Evolutionary conservation across 2,888 invertebrate species (phyloP), one percentile per base, ranked within the genome.

Genomic region (Crocallis elinguaria): DNA sequence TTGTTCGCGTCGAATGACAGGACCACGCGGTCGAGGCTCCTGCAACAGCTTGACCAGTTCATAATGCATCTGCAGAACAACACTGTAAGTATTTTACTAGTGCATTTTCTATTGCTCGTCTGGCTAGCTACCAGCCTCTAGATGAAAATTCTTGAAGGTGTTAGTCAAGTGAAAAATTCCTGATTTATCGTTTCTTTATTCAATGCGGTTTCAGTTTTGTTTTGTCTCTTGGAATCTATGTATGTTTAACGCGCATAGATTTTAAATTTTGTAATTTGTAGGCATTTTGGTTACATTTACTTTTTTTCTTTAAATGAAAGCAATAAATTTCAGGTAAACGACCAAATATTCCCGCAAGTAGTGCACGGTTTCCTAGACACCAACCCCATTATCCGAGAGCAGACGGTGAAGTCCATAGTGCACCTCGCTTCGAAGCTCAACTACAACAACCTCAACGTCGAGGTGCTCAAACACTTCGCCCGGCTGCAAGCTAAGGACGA

Each of bases 331-430:
- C 92, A 94, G 81, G 94, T 99, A 11, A 99, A 99, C 83, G 98
- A 99, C 76, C 97, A 98, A 84, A 97, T 98, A 77, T 98, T 98
- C 82, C 97, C 97, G 9, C 96, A 97, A 93, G 94, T 99, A 55
- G 95, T 96, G 46, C 96, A 98, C 75, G 99, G 99, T 2, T 99
- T 99, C 83, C 92, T 98, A 79, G 99, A 99, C 83, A 98, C 99
- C 0, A 99, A 99, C 89, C 96, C 98, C 1, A 96, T 98, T 1
- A 98, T 99, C 62, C 93, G 99, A 64, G 99, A 99, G 88, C 97
- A 98, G 85, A 99, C 99, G 0, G 98, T 99, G 48, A 99, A 99
- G 94, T 98, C 98, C 44, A 97, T 99, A 88, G 95, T 99, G 53
- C 96, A 97, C 78, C 92, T 99, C 75, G 98, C 99, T 12, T 95